Conservation (phyloP, 2,888 invertebrate genomes). For the Atrina japonica region DNA sequence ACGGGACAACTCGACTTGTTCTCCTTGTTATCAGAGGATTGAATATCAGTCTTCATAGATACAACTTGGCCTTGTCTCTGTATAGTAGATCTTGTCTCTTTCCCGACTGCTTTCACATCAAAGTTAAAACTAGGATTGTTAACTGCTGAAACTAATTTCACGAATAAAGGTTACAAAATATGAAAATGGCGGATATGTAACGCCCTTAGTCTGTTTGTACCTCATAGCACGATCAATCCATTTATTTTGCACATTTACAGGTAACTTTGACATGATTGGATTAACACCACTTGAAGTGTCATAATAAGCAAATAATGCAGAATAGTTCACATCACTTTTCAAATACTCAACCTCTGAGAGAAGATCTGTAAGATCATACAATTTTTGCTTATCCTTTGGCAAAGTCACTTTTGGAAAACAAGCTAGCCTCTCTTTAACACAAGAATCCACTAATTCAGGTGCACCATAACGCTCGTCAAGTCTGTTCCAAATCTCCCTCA, state of each 20-base stretch:
- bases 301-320: constrained; percentile 3
- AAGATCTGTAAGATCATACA: constrained; percentile 10
- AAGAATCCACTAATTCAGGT: background rate
- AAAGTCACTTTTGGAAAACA: background rate
- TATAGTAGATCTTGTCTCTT: background rate
- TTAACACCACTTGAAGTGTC: constrained; percentile 4
- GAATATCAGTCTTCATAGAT: background rate
- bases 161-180: background rate
- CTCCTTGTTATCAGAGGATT: background rate
- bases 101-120: background rate
- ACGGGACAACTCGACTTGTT: background rate
- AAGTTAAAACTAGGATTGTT: constrained; percentile 5
- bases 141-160: constrained; percentile 5
- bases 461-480: constrained; percentile 11
- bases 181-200: constrained; percentile 9
- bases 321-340: background rate
- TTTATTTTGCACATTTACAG: constrained; percentile 4
- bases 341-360: constrained; percentile 5
- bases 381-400: background rate
- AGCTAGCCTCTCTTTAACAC: background rate
- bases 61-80: background rate
- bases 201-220: constrained; percentile 1
- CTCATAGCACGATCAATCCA: constrained; percentile 12
- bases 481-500: background rate
- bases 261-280: constrained; percentile 7